Conservation (phyloP, 2,113 vertebrate species). For the Aythya baeri region DNA sequence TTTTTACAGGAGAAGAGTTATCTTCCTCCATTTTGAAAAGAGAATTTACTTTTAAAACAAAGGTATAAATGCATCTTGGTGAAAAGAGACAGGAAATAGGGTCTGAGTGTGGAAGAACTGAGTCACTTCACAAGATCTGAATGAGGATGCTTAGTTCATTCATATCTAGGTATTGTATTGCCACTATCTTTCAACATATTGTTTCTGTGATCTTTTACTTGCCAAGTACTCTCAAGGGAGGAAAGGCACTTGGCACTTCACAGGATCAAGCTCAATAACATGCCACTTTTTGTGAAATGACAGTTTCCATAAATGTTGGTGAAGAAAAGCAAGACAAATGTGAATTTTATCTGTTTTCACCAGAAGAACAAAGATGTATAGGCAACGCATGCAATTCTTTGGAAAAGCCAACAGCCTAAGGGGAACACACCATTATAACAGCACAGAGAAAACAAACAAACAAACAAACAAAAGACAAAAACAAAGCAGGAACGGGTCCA, state of each 20-base stretch:
- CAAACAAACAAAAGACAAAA: background rate
- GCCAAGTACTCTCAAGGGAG: background rate
- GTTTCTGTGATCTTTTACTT: background rate
- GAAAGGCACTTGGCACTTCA: background rate
- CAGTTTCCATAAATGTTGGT: background rate
- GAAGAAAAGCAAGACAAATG: background rate
- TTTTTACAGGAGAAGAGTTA: background rate
- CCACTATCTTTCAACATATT: background rate
- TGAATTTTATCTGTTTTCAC: background rate
- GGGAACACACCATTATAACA: background rate
- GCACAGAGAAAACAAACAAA: background rate
- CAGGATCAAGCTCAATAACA: background rate
- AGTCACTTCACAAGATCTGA: background rate
- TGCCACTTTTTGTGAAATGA: background rate
- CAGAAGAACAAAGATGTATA: background rate
- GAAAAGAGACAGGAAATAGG: background rate
- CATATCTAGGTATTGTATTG: background rate
- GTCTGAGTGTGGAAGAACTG: fast-evolving
- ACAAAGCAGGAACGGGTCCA: background rate
- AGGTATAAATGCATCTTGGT: background rate
- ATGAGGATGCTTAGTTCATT: background rate
- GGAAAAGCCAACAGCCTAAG: background rate
- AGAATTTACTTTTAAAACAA: background rate
- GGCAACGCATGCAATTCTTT: background rate
- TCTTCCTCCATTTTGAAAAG: background rate